Evolutionary conservation across 1,140 invertebrate genomes (phyloP).

Genomic region (Calephelis virginiensis): DNA sequence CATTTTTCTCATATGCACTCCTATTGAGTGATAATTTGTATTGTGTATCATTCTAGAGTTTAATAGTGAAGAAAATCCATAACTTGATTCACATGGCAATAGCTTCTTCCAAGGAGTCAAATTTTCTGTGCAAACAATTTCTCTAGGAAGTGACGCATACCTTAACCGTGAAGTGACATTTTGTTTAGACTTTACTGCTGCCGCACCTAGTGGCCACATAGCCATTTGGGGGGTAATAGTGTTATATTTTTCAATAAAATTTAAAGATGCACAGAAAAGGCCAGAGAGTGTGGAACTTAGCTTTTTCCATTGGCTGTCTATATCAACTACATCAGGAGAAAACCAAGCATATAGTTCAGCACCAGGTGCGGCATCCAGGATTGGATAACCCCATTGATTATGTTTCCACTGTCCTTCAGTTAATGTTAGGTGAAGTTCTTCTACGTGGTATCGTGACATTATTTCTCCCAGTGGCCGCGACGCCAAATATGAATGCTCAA

Average conservation of each 20-base stretch:
- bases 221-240: conserved; percentile 91
- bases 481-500: conserved; percentile 91
- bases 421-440: conserved; percentile 94
- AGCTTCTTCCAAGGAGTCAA: conserved; percentile 98
- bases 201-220: conserved; percentile 88
- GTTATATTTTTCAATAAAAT: conserved; percentile 95
- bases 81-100: conserved; percentile 92
- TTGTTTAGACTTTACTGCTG: conserved; percentile 79
- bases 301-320: conserved; percentile 92
- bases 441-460: conserved; percentile 89
- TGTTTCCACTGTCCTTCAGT: conserved; percentile 96
- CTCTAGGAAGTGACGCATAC: conserved; percentile 93
- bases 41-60: conserved; percentile 95
- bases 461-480: conserved; percentile 94
- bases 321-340: conserved; percentile 73
- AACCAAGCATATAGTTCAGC: conserved; percentile 97
- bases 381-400: conserved; percentile 95
- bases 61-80: conserved; percentile 92
- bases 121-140: conserved; percentile 99
- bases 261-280: conserved; percentile 96
- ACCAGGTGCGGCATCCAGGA: conserved; percentile 92
- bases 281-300: conserved; percentile 94
- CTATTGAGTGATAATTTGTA: conserved; percentile 95
- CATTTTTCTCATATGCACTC: conserved; percentile 89
- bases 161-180: conserved; percentile 82